These are phyloP conservation scores for Cerceris ruficornis DNA, from an alignment of 2,888 invertebrate species.

Conservation along the genomic window DNA sequence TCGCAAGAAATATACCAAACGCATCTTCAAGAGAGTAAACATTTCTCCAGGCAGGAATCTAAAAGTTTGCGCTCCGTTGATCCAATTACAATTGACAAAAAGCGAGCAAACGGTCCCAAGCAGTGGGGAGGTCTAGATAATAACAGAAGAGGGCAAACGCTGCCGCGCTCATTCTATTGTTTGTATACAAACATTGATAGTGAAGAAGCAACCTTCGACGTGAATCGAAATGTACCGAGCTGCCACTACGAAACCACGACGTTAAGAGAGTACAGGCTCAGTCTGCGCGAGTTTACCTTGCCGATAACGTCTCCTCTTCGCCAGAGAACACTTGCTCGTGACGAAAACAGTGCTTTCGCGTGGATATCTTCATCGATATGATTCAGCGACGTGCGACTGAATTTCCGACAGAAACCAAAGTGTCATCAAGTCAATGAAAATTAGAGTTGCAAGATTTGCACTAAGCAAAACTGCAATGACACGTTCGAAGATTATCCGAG, in stretches of 20 bases:
- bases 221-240: constrained; percentile 11
- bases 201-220: constrained; percentile 25
- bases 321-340: neutral
- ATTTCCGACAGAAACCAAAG: neutral
- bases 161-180: neutral
- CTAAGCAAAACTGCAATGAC: too few species aligned
- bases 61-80: neutral
- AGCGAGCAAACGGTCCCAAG: neutral
- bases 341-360: neutral
- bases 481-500: too few species aligned
- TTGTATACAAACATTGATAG: constrained; percentile 25
- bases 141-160: neutral
- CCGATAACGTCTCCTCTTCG: neutral
- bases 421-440: neutral
- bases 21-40: too few species aligned
- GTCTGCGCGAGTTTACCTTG: constrained; percentile 7
- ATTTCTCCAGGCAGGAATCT: too few species aligned
- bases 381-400: neutral
- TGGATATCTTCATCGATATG: neutral
- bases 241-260: neutral
- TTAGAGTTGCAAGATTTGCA: too few species aligned
- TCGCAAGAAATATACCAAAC: neutral
- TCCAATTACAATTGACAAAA: neutral
- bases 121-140: neutral
- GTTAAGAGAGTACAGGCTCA: constrained; percentile 1